Evolutionary conservation across 2,113 vertebrate species (phyloP), one percentile per base, ranked within the genome.

Genomic region (Pelecanus crispus): DNA sequence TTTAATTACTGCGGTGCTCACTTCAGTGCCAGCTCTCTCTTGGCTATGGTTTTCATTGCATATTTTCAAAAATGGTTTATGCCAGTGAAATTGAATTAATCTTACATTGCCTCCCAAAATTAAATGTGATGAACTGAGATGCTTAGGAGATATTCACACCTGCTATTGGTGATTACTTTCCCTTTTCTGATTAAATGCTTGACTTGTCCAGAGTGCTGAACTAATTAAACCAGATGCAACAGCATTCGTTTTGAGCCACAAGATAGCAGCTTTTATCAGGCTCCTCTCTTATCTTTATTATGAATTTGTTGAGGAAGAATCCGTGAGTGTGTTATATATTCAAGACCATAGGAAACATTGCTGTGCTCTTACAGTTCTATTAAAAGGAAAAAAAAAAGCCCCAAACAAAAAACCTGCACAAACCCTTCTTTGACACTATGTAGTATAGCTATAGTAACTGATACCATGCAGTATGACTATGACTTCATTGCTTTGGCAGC

Each of bases 121-220:
- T 80, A 92, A 88, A 79, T 21, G 38, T 72, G 70, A 92, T 29
- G 18, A 66, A 45, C 55, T 73, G 70, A 92, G 71, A 71, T 83
- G 26, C 63, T 86, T 88, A 44, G 58, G 47, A 86, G 58, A 86
- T 55, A 84, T 20, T 70, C 78, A 66, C 79, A 95, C 87, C 78
- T 96, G 78, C 62, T 86, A 19, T 5, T 71, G 61, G 61, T 63
- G 81, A 85, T 88, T 87, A 52, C 66, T 80, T 85, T 83, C 44
- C 58, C 49, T 79, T 36, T 81, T 63, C 90, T 93, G 86, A 94
- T 94, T 91, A 94, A 84, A 88, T 78, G 78, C 63, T 77, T 74
- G 59, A 81, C 82, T 95, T 72, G 36, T 81, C 86, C 85, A 90
- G 79, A 56, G 56, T 56, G 90, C 91, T 95, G 87, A 86, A 89